phyloP scores from a whole-genome alignment of 1,140 invertebrate genomes.

The Elymnias hypermnestra region DNA sequence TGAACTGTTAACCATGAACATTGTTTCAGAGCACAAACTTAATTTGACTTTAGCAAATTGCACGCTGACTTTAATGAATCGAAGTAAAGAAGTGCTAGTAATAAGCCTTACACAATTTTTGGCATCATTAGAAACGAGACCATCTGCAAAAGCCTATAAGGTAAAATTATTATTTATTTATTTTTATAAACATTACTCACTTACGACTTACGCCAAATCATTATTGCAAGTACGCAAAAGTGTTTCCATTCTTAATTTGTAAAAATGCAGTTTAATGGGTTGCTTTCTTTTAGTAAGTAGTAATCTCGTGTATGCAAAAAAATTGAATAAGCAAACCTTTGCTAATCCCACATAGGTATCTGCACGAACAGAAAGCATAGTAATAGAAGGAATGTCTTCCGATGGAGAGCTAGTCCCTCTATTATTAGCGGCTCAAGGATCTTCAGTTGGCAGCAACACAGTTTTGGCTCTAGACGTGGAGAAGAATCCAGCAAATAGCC shows the following conservation, averaged over 20 bases:
- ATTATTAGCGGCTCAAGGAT: constrained; percentile 79
- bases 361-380: constrained; percentile 85
- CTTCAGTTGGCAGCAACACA: constrained; percentile 18
- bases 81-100: constrained; percentile 84
- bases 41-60: constrained; percentile 88
- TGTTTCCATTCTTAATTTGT: too few relatives aligned
- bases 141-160: constrained; percentile 83
- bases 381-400: constrained; percentile 84
- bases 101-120: constrained; percentile 85
- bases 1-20: background rate
- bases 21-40: constrained; percentile 84
- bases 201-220: too few relatives aligned
- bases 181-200: too few relatives aligned
- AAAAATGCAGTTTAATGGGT: too few relatives aligned
- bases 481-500: constrained; percentile 81
- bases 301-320: too few relatives aligned
- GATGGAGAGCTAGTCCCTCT: constrained; percentile 84
- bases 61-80: constrained; percentile 82
- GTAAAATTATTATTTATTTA: too few relatives aligned
- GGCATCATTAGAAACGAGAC: constrained; percentile 83
- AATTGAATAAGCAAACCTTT: too few relatives aligned
- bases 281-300: too few relatives aligned
- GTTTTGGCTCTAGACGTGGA: constrained; percentile 85
- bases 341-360: constrained; percentile 70
- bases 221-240: too few relatives aligned